Evolutionary conservation across 2,113 vertebrate genomes (phyloP).

Genomic region (Myxocyprinus asiaticus): DNA sequence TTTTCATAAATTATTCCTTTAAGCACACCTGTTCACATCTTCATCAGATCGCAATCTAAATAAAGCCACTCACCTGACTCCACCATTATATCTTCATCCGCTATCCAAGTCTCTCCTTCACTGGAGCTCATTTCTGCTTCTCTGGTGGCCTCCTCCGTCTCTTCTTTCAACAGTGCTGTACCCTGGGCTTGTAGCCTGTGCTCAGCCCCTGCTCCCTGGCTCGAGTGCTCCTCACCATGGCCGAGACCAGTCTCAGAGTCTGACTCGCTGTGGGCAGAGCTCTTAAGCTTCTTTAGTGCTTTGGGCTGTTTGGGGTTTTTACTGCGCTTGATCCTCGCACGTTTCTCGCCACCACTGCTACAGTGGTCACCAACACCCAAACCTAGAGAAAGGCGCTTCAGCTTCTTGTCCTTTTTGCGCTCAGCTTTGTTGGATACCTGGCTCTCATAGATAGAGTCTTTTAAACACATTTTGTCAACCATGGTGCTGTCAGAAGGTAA

Average conservation of each 20-base stretch:
- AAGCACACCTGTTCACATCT: too few species aligned
- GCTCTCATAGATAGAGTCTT: conserved; percentile 84
- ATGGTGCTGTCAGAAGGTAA: conserved; percentile 81
- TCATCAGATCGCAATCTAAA: too few species aligned
- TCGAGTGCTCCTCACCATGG: conserved; percentile 64
- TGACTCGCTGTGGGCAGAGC: conserved; percentile 78
- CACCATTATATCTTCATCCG: conserved; percentile 93
- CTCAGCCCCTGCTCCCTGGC: conserved; percentile 47
- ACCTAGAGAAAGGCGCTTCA: conserved; percentile 74
- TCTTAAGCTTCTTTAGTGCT: conserved; percentile 77
- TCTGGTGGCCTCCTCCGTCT: conserved; percentile 74
- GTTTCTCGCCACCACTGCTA: conserved; percentile 79
- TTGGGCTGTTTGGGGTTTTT: conserved; percentile 88
- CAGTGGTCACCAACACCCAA: conserved; percentile 69
- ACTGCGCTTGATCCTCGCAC: conserved; percentile 87
- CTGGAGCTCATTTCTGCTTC: conserved; percentile 90
- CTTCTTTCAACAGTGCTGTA: conserved; percentile 58
- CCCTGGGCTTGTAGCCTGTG: conserved; percentile 53
- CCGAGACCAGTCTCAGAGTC: conserved; percentile 83
- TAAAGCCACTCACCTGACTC: conserved; percentile 81
- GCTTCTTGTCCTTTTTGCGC: conserved; percentile 80
- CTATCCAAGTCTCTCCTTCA: conserved; percentile 89
- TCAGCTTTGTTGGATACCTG: conserved; percentile 71
- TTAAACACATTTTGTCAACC: conserved; percentile 89
- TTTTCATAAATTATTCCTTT: too few species aligned